Conservation (phyloP, 1,140 invertebrate genomes). For the Diabrotica undecimpunctata region DNA sequence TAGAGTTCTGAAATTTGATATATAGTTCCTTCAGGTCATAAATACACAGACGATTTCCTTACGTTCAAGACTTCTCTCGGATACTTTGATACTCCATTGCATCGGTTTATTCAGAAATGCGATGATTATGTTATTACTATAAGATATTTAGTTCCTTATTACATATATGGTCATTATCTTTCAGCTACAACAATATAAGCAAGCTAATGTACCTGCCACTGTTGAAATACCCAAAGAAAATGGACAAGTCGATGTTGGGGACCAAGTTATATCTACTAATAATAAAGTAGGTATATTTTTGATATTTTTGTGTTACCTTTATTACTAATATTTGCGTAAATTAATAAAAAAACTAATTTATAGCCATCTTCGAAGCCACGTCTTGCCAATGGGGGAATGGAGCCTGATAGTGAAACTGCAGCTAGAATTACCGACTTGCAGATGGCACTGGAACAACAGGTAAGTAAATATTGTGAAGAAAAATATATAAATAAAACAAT, state of each 20-base stretch:
- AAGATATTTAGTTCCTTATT: conserved; percentile 7
- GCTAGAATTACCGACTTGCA: conserved; percentile 78
- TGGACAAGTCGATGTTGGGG: conserved; percentile 58
- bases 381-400: conserved; percentile 48
- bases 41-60: too few species aligned
- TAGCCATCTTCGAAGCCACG: conserved; percentile 42
- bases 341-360: too few species aligned
- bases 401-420: conserved; percentile 50
- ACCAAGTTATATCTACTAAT: conserved; percentile 42
- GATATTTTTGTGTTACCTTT: too few species aligned
- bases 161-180: conserved; percentile 11
- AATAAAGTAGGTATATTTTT: conserved; percentile 31
- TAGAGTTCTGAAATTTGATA: too few species aligned
- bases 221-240: conserved; percentile 69
- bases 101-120: too few species aligned
- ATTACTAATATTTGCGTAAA: background rate
- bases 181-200: conserved; percentile 76
- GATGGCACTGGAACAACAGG: conserved; percentile 87
- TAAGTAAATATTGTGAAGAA: conserved; percentile 47
- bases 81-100: too few species aligned
- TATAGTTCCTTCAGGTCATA: too few species aligned
- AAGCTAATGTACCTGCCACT: conserved; percentile 55
- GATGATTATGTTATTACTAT: background rate
- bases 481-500: background rate
- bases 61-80: too few species aligned